Evolutionary conservation across 2,113 vertebrate genomes (phyloP).

Genomic region (Cebidichthys violaceus): DNA sequence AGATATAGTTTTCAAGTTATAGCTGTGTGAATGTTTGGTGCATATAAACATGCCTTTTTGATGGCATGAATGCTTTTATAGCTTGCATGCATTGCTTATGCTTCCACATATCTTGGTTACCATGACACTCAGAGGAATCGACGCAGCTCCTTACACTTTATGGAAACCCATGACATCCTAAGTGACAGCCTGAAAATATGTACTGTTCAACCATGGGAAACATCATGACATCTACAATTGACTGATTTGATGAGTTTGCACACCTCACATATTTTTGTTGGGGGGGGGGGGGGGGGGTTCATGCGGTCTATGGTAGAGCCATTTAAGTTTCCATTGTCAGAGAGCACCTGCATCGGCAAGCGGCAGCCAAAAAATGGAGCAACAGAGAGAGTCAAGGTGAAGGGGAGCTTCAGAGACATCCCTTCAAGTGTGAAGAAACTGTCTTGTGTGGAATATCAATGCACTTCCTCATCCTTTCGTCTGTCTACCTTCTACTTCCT

Average conservation of each 20-base stretch:
- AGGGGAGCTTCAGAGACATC: conserved; percentile 59
- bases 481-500: conserved; percentile 69
- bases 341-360: not conserved
- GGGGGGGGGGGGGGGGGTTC: not conserved
- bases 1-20: not conserved
- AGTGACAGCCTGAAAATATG: conserved; percentile 47
- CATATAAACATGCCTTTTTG: conserved; percentile 5
- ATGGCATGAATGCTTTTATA: not conserved
- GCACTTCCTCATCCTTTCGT: conserved; percentile 56
- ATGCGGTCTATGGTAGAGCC: not conserved
- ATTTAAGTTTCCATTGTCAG: conserved; percentile 30
- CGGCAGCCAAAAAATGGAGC: conserved; percentile 23
- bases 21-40: not conserved
- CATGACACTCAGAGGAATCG: conserved; percentile 11
- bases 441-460: conserved; percentile 76
- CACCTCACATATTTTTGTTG: not conserved
- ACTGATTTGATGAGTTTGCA: conserved; percentile 13
- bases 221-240: conserved; percentile 21
- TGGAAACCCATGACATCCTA: conserved; percentile 36
- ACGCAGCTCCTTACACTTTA: conserved; percentile 10
- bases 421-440: conserved; percentile 74
- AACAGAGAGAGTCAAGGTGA: conserved; percentile 52
- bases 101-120: conserved; percentile 16
- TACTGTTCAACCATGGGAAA: conserved; percentile 34
- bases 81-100: not conserved